Base-by-base conservation (phyloP, 2,888 invertebrate species). In the Spicauda simplicius region DNA sequence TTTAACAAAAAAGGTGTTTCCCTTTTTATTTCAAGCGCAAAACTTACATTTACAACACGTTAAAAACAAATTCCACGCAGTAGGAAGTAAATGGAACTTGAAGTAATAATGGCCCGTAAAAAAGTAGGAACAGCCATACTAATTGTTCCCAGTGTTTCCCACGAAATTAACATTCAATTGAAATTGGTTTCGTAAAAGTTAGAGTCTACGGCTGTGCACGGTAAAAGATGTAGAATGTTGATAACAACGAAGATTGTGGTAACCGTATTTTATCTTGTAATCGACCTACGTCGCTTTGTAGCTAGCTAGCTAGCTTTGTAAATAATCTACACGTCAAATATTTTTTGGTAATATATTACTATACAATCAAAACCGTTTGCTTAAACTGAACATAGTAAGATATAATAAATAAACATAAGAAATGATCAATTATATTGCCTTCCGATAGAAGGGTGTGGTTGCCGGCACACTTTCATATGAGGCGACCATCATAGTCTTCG, bases 151-250 rank as follows among this genome's bases (percentile, higher is more conserved):
- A 74, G 75, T 77, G 61, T 76, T 76, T 87, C 90, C 78, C 88
- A 90, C 83, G 84, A 84, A 83, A 83, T 82, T 78, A 83, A 81
- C 77, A 76, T 78, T 77, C 85, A 75, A 86, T 87, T 84, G 88
- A 84, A 77, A 77, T 77, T 74, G 77, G 80, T 86, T 84, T 84
- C 82, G 82, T 80, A 80, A 66, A 64, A 64, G 64, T 33, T 41
- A 52, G 57, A 25, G 5, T 37, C 50, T 19, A 58, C 58, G 25
- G 25, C 33, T 58, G 64, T 25, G 20, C 41, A 16, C 57, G 37
- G 52, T 57, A 30, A 19, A 33, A 64, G 64, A 64, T 58, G 64
- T 58, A 64, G 53, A 64, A 64, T 33, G 52, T 33, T 41, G 58
- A 64, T 64, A 25, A 25, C 4, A 64, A 37, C 20, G 1, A 16